Evolutionary conservation across 2,888 invertebrate species (phyloP), one percentile per base, ranked within the genome.

Genomic region (Coecobrya sp.): DNA sequence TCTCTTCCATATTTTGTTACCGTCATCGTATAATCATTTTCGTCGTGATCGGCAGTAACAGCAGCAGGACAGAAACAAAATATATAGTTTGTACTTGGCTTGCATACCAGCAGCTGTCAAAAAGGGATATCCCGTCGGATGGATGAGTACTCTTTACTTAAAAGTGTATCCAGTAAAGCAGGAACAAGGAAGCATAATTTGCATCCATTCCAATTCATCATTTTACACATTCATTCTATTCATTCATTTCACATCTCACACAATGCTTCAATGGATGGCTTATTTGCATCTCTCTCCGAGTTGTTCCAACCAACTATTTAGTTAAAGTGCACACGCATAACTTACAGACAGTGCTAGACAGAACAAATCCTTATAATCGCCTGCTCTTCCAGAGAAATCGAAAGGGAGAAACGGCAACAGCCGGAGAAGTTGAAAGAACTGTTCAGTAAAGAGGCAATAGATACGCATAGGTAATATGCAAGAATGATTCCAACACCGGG

Each of bases 191-290:
- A 89, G 85, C 27, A 79, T n/a, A 68, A 36, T 36, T 30, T 79
- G 19, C 86, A 82, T 91, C 79, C 86, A 86, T 45, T 25, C 68
- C 79, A 86, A 91, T 91, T 91, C 90, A 91, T 91, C 86, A 91
- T 91, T 73, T 89, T 82, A 82, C n/a, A 55, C 89, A 87, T 79
- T 81, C 81, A 89, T 76, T 36, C 73, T 42, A 89, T 85, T 89
- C 89, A 89, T 68, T 89, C 84, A 89, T 76, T 84, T 52, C 70
- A 42, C 27, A 55, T 59, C 27, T 68, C 27, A 52, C 22, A 42
- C 42, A 65, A 65, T 85, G 42, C 68, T 25, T 70, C 68, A 68
- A 85, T 81, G 76, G 76, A 16, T 85, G 68, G 90, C 90, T 91
- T 91, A 91, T 91, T 91, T 91, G 90, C 90, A 91, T 91, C 86